Conservation (phyloP, 1,140 invertebrate genomes). For the Ptiloglossa arizonensis region DNA sequence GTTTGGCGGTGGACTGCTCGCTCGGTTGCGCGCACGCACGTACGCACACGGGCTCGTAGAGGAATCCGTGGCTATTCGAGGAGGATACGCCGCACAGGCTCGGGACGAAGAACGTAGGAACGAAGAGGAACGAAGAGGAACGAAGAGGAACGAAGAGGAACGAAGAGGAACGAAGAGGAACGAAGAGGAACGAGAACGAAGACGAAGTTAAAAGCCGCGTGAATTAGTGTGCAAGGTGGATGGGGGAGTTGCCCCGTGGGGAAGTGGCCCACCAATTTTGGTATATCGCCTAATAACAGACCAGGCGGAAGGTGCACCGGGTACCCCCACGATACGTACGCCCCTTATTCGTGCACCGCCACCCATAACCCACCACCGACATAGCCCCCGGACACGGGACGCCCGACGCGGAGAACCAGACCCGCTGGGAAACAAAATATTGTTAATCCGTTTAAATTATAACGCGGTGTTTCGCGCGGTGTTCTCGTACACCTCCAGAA, state of each 20-base stretch:
- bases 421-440: conserved; percentile 53
- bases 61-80: conserved; percentile 22
- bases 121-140: background rate
- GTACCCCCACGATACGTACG: conserved; percentile 55
- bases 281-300: conserved; percentile 79
- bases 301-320: conserved; percentile 57
- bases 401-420: conserved; percentile 5
- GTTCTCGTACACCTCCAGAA: background rate
- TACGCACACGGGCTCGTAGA: conserved; percentile 7
- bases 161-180: background rate
- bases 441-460: conserved; percentile 62
- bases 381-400: conserved; percentile 53
- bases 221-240: conserved; percentile 67
- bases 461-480: conserved; percentile 34
- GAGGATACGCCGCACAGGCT: conserved; percentile 5
- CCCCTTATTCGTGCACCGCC: conserved; percentile 46
- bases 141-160: conserved; percentile 18
- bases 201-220: conserved; percentile 51
- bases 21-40: conserved; percentile 21
- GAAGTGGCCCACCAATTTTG: conserved; percentile 77
- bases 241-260: conserved; percentile 62
- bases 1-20: conserved; percentile 39
- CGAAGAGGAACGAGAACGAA: conserved; percentile 11
- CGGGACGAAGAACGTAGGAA: too few relatives aligned
- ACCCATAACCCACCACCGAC: conserved; percentile 59